Conservation (phyloP, 1,140 invertebrate species). For the Coelopa frigida region DNA sequence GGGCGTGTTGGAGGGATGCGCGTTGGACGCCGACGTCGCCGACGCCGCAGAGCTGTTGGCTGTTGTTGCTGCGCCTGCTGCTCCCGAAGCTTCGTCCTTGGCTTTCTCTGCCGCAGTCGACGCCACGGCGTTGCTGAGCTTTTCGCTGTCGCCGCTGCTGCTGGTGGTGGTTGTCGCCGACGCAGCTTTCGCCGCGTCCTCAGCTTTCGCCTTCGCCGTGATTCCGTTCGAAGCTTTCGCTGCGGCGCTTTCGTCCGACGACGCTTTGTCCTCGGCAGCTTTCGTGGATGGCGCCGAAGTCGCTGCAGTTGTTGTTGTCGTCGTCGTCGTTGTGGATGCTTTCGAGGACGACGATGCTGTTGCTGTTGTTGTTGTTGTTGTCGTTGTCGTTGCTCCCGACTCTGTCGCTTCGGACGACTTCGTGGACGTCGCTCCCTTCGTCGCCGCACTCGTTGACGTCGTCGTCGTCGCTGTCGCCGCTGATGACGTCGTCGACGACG, state of each 20-base stretch:
- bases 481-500: not conserved
- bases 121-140: not conserved
- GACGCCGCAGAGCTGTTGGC: not conserved
- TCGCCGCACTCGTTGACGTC: constrained; percentile 11
- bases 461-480: constrained; percentile 1
- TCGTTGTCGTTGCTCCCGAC: constrained; percentile 8
- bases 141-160: not conserved
- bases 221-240: not conserved
- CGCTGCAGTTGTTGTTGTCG: constrained; percentile 3
- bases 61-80: constrained; percentile 2
- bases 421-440: constrained; percentile 13
- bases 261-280: not conserved
- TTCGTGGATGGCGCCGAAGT: not conserved
- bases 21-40: not conserved
- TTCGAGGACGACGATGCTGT: not conserved
- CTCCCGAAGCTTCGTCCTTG: not conserved
- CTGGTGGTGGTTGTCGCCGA: not conserved
- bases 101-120: no score
- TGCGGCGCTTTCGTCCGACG: not conserved
- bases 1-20: constrained; percentile 9
- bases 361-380: constrained; percentile 6
- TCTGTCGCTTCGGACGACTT: constrained; percentile 6
- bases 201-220: constrained; percentile 5
- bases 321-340: not conserved
- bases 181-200: constrained; percentile 4